Conservation (phyloP, 2,888 invertebrate species). For the Fragum fragum region DNA sequence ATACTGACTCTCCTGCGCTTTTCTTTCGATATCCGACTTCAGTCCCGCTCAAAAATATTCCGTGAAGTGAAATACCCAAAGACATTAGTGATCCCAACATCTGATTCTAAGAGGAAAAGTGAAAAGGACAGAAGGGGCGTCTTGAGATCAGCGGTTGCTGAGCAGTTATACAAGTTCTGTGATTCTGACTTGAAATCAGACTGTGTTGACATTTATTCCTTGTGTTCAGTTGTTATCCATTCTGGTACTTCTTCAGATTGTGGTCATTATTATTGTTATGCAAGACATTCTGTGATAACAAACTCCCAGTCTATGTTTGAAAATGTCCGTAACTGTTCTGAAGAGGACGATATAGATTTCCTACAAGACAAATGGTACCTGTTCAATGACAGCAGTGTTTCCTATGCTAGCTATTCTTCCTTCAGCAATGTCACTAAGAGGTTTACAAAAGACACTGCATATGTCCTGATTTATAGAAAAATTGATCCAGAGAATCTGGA, state of each 20-base stretch:
- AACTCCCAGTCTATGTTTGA: conserved; percentile 67
- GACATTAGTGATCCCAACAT: conserved; percentile 83
- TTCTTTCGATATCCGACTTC: conserved; percentile 91
- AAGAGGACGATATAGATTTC: conserved; percentile 82
- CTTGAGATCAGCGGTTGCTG: conserved; percentile 58
- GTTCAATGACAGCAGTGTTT: conserved; percentile 93
- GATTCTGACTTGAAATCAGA: conserved; percentile 60
- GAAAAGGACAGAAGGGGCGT: conserved; percentile 42
- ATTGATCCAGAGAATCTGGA: conserved; percentile 63
- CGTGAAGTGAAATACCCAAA: conserved; percentile 87
- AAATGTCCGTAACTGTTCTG: conserved; percentile 62
- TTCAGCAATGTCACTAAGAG: conserved; percentile 82
- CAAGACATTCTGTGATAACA: conserved; percentile 85
- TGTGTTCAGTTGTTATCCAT: conserved; percentile 95
- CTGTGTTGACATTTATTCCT: conserved; percentile 89
- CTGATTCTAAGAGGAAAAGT: conserved; percentile 34
- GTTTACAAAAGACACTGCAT: conserved; percentile 92
- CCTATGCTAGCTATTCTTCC: conserved; percentile 82
- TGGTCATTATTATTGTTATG: conserved; percentile 95
- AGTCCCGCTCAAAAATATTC: conserved; percentile 93
- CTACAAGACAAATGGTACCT: conserved; percentile 91
- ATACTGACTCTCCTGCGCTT: conserved; percentile 94
- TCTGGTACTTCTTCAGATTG: conserved; percentile 94
- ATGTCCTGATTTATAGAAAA: conserved; percentile 92
- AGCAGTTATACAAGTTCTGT: conserved; percentile 65